phyloP scores from a whole-genome alignment of 2,113 vertebrate species.

The Orthochromis indermauri region DNA sequence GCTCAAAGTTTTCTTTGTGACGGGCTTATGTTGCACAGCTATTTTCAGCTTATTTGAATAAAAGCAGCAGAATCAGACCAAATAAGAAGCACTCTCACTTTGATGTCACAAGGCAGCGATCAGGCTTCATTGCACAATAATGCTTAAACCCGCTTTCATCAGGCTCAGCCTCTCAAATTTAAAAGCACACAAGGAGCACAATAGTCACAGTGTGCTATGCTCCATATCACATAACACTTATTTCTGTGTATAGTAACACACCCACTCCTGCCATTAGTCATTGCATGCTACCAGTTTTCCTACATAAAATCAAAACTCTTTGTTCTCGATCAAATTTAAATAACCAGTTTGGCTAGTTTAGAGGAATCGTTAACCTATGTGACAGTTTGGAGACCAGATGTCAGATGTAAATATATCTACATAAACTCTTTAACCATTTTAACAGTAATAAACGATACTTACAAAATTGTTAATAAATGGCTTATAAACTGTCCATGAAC shows the following conservation, averaged over 20 bases:
- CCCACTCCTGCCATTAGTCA: neutral
- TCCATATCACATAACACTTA: neutral
- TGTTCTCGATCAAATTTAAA: neutral
- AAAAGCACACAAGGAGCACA: constrained; percentile 27
- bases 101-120: constrained; percentile 37
- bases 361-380: neutral
- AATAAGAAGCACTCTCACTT: constrained; percentile 43
- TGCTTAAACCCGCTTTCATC: constrained; percentile 56
- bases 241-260: neutral
- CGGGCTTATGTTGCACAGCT: neutral
- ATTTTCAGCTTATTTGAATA: constrained; percentile 15
- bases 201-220: constrained; percentile 39
- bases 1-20: neutral
- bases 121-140: constrained; percentile 11
- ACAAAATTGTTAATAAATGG: neutral
- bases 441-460: neutral
- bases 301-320: constrained; percentile 4
- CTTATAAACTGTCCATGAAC: neutral
- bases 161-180: neutral
- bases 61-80: constrained; percentile 2
- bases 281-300: neutral
- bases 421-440: neutral
- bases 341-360: neutral
- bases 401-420: neutral
- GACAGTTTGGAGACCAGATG: neutral